These are phyloP conservation scores for Stenolophus ochropezus DNA, from an alignment of 2,888 invertebrate species.

Conservation along the genomic window DNA sequence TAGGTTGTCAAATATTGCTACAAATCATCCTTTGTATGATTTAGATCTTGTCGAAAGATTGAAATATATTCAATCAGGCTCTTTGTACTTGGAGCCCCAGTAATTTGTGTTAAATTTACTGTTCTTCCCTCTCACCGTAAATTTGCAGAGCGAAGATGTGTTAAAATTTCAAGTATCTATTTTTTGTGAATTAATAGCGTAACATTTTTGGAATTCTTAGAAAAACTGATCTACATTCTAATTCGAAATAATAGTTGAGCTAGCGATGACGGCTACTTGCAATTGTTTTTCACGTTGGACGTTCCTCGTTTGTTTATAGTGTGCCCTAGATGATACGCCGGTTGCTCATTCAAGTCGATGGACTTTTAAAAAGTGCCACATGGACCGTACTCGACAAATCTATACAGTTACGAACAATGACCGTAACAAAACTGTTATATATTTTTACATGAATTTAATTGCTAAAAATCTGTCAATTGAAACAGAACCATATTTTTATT, in stretches of 20 bases:
- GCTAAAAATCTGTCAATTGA: constrained; percentile 2
- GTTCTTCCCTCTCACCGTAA: too few relatives aligned
- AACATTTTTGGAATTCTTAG: constrained; percentile 4
- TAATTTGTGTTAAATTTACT: too few relatives aligned
- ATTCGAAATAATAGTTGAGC: constrained; percentile 1
- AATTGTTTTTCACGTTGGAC: constrained; percentile 9
- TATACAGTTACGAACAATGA: not conserved
- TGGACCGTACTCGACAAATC: constrained; percentile 13
- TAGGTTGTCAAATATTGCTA: too few relatives aligned
- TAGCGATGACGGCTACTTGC: not conserved
- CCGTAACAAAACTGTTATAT: constrained; percentile 9
- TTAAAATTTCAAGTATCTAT: not conserved
- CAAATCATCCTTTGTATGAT: too few relatives aligned
- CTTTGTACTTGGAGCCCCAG: too few relatives aligned
- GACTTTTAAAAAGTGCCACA: constrained; percentile 4
- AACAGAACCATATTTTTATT: not conserved
- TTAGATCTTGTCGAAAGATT: too few relatives aligned
- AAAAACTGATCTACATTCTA: constrained; percentile 32
- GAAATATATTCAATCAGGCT: too few relatives aligned
- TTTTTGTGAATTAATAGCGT: not conserved
- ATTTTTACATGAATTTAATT: constrained; percentile 11
- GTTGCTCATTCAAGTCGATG: constrained; percentile 33
- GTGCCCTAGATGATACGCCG: constrained; percentile 31
- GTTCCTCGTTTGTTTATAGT: constrained; percentile 6
- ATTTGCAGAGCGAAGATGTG: too few relatives aligned